Conservation (phyloP, 2,888 invertebrate species). For the Trilocha varians region DNA sequence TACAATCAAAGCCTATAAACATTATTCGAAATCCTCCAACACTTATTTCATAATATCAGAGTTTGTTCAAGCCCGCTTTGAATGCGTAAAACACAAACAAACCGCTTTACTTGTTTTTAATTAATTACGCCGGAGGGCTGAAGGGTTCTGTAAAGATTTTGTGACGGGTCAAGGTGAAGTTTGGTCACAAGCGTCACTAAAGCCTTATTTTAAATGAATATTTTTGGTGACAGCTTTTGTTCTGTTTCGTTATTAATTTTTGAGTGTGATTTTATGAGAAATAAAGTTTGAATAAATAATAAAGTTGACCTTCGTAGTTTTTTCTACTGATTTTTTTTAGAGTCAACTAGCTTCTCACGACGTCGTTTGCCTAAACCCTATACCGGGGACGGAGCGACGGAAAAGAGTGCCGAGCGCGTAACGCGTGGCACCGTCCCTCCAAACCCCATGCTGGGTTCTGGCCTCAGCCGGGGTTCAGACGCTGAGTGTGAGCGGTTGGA, state of each 20-base stretch:
- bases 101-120: constrained; percentile 24
- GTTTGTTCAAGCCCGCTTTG: constrained; percentile 16
- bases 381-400: too few relatives aligned
- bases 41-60: constrained; percentile 9
- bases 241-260: not conserved
- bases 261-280: too few relatives aligned
- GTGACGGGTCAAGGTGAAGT: constrained; percentile 4
- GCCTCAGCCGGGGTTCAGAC: too few relatives aligned
- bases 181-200: not conserved
- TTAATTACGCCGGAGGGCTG: constrained; percentile 20
- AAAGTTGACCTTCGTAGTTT: too few relatives aligned
- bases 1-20: not conserved
- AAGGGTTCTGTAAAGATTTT: constrained; percentile 10
- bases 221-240: not conserved
- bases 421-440: too few relatives aligned
- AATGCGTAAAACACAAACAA: constrained; percentile 17
- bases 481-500: too few relatives aligned
- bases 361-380: too few relatives aligned
- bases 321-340: too few relatives aligned
- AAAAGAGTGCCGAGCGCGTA: too few relatives aligned
- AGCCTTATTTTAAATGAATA: constrained; percentile 1
- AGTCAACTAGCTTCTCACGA: too few relatives aligned
- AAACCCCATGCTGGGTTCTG: too few relatives aligned
- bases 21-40: not conserved
- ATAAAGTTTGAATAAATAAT: too few relatives aligned